phyloP scores from a whole-genome alignment of 2,888 invertebrate genomes.

The Xanthostigma xanthostigma region DNA sequence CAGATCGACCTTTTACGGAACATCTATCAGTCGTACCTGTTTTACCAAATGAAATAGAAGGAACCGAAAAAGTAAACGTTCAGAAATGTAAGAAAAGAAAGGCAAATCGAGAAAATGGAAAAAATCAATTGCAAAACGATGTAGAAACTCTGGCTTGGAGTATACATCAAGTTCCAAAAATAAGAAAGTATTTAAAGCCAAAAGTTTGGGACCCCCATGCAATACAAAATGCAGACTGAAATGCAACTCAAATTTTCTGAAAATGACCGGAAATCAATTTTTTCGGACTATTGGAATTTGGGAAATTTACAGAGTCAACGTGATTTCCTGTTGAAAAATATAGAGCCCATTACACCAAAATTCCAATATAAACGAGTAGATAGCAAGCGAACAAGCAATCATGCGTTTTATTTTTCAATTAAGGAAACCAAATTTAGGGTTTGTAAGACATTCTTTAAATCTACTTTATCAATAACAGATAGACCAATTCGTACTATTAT shows the following conservation, averaged over 20 bases:
- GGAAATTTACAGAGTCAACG: conserved; percentile 2
- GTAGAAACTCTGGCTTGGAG: conserved; percentile 5
- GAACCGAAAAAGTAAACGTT: conserved; percentile 1
- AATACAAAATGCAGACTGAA: conserved; percentile 9
- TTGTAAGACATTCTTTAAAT: conserved; percentile 9
- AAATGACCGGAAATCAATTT: conserved; percentile 2
- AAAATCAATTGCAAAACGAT: conserved; percentile 6
- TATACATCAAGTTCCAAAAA: conserved; percentile 6
- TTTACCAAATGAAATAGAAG: conserved; percentile 4
- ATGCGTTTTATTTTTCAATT: conserved; percentile 15
- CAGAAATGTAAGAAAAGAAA: conserved; percentile 8
- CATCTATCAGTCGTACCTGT: neutral
- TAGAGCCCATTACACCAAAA: conserved; percentile 8
- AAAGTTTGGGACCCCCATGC: conserved; percentile 6
- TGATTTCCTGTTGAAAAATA: conserved; percentile 2
- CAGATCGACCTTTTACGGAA: neutral
- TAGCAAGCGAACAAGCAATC: conserved; percentile 12
- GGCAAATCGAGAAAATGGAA: conserved; percentile 5
- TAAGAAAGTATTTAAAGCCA: conserved; percentile 8
- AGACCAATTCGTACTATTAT: conserved; percentile 8
- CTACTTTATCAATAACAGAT: conserved; percentile 9
- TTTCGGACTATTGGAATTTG: conserved; percentile 2
- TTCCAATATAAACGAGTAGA: conserved; percentile 13
- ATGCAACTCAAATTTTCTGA: conserved; percentile 1
- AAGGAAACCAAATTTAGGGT: conserved; percentile 8